Evolutionary conservation across 2,113 vertebrate genomes (phyloP), one percentile per base, ranked within the genome.

Genomic region (Myocastor coypus): DNA sequence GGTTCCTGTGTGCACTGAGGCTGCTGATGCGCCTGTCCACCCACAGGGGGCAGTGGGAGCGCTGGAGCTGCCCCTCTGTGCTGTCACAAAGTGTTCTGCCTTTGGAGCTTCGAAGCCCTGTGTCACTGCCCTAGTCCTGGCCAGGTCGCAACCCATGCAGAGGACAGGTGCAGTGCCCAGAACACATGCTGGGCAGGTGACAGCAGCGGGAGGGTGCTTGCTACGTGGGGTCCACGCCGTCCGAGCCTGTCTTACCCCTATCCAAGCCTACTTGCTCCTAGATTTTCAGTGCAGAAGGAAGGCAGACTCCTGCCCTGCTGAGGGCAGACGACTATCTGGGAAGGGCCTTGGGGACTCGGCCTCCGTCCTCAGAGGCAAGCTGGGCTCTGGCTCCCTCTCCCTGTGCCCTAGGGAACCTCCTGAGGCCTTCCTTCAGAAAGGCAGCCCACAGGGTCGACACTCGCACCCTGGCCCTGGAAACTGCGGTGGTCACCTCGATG

Each of bases 91-190:
- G 34, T 3, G 26, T 30, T 12, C 55, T 81, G n/a, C 11, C 59
- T 61, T 17, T 42, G 57, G 28, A 63, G 13, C 82, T 37, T 30
- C 9, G 37, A 7, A 10, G 57, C 17, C 37, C 37, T 42, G 59
- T 42, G 26, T 14, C 26, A 30, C 26, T 64, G 59, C 59, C 11
- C 16, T 46, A 26, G 37, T 57, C 17, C 13, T 63, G 81, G 24
- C n/a, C 63, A 57, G 55, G 1, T 0, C 1, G 1, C 7, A 28
- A 19, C 32, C 42, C 13, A 1, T 8, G 24, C 3, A 2, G 11
- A 16, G 24, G 42, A 30, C 1, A 40, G 40, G 42, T 1, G 12
- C 12, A 30, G 24, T 1, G 12, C 13, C 73, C 26, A 16, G 73
- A 42, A 2, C 24, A 42, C 26, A 46, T 40, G 28, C 12, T 28